Base-by-base conservation (phyloP, 1,140 invertebrate species). In the Neotoxoptera formosana region DNA sequence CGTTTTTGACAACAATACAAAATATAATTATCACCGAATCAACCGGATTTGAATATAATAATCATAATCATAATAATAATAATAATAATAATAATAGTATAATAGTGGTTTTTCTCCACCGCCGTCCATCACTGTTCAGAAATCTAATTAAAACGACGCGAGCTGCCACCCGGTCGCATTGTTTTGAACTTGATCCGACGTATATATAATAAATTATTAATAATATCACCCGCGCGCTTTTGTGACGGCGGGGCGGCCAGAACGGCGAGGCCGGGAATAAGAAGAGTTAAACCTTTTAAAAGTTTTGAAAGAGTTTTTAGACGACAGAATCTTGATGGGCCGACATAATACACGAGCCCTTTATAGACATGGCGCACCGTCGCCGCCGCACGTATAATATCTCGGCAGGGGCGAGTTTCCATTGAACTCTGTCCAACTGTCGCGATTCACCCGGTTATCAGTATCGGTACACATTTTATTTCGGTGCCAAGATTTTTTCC, bases 281-380 rank as follows among this genome's bases (percentile, higher is more conserved):
- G 23, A 56, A 25, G 48, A 36, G 48, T 56, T 53, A 48, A 84
- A 92, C 45, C 91, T 83, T 92, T 92, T 81, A 81, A 81, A 92
- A 92, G 91, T 92, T 92, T 92, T 48, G 60, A 21, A 83, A 83
- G 91, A 83, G 91, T 92, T 92, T 92, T 48, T 51, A 36, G 41
- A 92, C 21, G 45, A 92, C 91, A 83, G 41, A 83, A 81, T 92
- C 45, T 51, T 92, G 67, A 92, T 51, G 91, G 67, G 47, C 91
- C 11, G 76, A 67, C 90, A 91, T 91, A 76, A 36, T 76, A 53
- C 76, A 51, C 41, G 11, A 34, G 60, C 67, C 45, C 45, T 91
- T 48, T 76, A n/a, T n/a, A 76, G 90, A 76, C 67, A 83, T 47
- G 36, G 1, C 34, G 11, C 86, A n/a, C 47, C n/a, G 34, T 21